Percentiles rank a stretch among this genome's conserved stretches.
Evolutionary conservation across 1,140 invertebrate genomes (phyloP).

Genomic region (Formica selysi): DNA sequence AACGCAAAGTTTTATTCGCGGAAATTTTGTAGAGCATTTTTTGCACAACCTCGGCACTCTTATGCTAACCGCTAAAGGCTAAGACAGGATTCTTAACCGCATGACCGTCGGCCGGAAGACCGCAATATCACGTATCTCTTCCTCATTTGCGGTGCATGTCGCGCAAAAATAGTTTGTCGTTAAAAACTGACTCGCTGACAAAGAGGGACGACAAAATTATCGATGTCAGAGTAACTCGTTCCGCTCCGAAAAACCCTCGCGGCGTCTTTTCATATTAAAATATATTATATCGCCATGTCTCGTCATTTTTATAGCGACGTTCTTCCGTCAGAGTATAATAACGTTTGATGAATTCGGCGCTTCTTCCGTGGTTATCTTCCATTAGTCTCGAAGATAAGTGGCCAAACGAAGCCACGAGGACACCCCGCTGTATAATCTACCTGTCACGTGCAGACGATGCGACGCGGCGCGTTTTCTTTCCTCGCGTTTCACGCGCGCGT

Average conservation of each 20-base stretch:
- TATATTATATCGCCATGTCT: not conserved
- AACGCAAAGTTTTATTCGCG: not conserved
- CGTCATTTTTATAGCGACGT: not conserved
- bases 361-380: conserved; percentile 7
- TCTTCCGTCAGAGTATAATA: not conserved
- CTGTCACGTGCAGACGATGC: conserved; percentile 50
- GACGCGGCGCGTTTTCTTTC: conserved; percentile 46
- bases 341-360: conserved; percentile 34
- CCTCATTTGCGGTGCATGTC: not conserved
- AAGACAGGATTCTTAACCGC: not conserved
- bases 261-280: conserved; percentile 1
- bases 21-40: conserved; percentile 24
- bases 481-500: conserved; percentile 29
- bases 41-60: conserved; percentile 23
- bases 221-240: no score
- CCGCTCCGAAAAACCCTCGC: not conserved
- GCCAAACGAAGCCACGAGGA: conserved; percentile 13
- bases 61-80: conserved; percentile 6
- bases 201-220: not conserved
- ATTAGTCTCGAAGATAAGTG: conserved; percentile 33
- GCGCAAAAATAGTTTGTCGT: not conserved
- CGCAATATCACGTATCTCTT: not conserved
- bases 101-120: not conserved
- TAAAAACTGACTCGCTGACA: not conserved
- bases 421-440: conserved; percentile 25